Conservation (phyloP, 1,140 invertebrate genomes). For the Drosophila sp. region DNA sequence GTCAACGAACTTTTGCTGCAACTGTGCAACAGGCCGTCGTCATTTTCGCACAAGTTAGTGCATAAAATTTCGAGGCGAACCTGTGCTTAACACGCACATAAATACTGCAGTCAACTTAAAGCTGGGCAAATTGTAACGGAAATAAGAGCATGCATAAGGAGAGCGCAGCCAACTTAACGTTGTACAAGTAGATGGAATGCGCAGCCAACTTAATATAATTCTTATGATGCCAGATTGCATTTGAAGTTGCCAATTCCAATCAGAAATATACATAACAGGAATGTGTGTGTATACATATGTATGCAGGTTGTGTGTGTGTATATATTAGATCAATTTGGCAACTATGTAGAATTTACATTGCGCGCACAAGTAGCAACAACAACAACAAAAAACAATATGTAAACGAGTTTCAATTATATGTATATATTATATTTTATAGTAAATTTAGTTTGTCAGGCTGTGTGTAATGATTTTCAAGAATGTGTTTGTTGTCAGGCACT, state of each 20-base stretch:
- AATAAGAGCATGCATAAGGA: too few relatives aligned
- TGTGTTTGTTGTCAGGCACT: conserved; percentile 38
- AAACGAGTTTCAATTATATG: conserved; percentile 3
- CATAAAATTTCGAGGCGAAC: conserved; percentile 5
- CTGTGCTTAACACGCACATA: conserved; percentile 12
- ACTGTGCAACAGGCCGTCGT: conserved; percentile 29
- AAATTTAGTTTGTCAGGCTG: background rate
- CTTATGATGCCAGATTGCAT: conserved; percentile 1
- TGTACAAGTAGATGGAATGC: too few relatives aligned
- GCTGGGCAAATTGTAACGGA: conserved; percentile 10
- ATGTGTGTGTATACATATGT: too few relatives aligned
- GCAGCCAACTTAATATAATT: background rate
- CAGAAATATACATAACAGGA: background rate
- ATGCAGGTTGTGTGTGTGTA: background rate
- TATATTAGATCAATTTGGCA: conserved; percentile 29
- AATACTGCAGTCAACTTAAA: conserved; percentile 1
- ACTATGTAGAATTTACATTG: conserved; percentile 37
- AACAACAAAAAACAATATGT: conserved; percentile 48
- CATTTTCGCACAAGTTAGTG: conserved; percentile 10
- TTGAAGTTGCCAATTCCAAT: background rate
- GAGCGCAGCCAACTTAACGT: background rate
- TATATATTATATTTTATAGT: conserved; percentile 8
- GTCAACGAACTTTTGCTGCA: conserved; percentile 64
- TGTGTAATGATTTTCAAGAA: conserved; percentile 3
- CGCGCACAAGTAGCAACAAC: conserved; percentile 53